Evolutionary conservation across 2,797 vertebrate genomes (phyloP), one percentile per base, ranked within the genome.

Genomic region (Leptodactylus fallax): DNA sequence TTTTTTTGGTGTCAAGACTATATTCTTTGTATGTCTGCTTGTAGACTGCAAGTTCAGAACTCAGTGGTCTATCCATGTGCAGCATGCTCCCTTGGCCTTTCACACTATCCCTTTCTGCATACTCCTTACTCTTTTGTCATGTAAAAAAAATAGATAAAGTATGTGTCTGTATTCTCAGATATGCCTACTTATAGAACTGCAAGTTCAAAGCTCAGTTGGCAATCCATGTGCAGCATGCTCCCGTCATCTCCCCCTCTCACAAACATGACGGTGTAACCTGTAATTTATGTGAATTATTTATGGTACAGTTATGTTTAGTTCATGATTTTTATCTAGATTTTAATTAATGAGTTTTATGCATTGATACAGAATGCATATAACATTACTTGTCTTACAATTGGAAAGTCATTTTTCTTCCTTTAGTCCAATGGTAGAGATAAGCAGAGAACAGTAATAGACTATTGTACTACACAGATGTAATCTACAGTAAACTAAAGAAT

Each of bases 401-500:
- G 74, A 77, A 77, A 77, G 21, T 53, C 19, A 76, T 76, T 77
- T 11, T 77, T 77, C 74, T 77, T 77, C 56, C 67, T 56, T 84
- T 12, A 17, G 61, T 69, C 45, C 23, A 83, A 19, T 72, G 36
- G 21, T 77, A 53, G 49, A 77, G 74, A 77, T 77, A 63, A 60
- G 56, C 17, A 47, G 63, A 36, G 7, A 61, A 63, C 60, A 81
- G 55, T 81, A 56, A 56, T 80, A 80, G 53, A 80, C 36, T 56
- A 61, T 80, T 80, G 56, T 80, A 17, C 56, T 80, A 80, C 78
- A 77, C 74, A 53, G 74, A 77, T 77, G 49, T 77, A 77, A 77
- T 77, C 74, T 51, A n/a, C n/a, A 67, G 86, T 14, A 53, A 74
- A 87, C 63, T 58, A 85, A 74, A 85, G 21, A 36, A 47, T 61